These are phyloP conservation scores for Diabrotica virgifera DNA, from an alignment of 1,140 invertebrate genomes.

Conservation along the genomic window DNA sequence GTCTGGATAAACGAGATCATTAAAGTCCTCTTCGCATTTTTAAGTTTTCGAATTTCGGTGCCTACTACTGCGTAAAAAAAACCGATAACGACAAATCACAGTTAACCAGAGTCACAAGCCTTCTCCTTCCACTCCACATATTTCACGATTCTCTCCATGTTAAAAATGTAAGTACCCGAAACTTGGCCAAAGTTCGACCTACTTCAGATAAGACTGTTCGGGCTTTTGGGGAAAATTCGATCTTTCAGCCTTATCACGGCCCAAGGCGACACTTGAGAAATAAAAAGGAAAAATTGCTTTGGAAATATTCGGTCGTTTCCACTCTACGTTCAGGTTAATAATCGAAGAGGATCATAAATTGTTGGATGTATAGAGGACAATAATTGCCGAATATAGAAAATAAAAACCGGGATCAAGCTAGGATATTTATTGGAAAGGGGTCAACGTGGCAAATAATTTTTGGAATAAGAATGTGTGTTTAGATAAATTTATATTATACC, in stretches of 20 bases:
- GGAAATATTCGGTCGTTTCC: neutral
- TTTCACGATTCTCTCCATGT: neutral
- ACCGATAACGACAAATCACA: no score
- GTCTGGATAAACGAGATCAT: no score
- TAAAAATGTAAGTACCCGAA: neutral
- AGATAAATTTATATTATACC: no score
- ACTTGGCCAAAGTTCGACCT: neutral
- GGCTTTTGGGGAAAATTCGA: neutral
- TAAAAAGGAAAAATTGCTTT: conserved; percentile 1
- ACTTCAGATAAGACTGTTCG: neutral
- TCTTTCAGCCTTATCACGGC: neutral
- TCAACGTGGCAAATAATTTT: no score
- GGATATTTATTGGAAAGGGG: neutral
- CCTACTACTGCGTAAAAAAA: no score
- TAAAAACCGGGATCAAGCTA: neutral
- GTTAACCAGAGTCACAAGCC: no score
- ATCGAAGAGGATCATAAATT: neutral
- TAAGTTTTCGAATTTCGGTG: no score
- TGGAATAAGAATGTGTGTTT: no score
- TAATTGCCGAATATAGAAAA: conserved; percentile 1
- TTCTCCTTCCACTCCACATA: neutral
- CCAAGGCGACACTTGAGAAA: neutral
- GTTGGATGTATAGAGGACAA: neutral
- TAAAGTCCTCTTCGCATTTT: no score
- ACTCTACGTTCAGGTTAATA: neutral